Evolutionary conservation across 30 jellyfish, hydroid and myxozoan genomes (phyloP).

Genomic region (Aurelia sp.): DNA sequence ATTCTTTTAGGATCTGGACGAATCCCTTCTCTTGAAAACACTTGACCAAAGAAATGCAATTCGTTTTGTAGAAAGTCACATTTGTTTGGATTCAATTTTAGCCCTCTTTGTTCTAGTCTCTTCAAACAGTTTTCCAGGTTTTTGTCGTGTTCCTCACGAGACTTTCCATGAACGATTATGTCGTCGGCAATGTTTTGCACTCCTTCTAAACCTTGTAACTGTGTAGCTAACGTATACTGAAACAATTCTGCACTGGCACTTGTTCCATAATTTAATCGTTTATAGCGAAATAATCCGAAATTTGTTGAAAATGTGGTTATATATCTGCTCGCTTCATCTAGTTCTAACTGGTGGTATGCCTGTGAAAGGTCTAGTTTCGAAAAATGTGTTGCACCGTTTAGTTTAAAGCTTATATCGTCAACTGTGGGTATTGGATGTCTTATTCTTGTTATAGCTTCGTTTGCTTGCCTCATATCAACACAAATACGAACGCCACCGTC

Average conservation of each 20-base stretch:
- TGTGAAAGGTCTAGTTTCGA: conserved; percentile 28
- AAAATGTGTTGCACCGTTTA: conserved; percentile 18
- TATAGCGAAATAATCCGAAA: conserved; percentile 3
- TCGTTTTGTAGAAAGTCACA: too few species aligned
- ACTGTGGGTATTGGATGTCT: too few species aligned
- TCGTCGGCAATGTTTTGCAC: conserved; percentile 22
- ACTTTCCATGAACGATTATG: not conserved
- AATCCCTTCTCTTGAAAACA: too few species aligned
- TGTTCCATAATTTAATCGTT: conserved; percentile 1
- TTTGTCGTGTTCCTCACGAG: too few species aligned
- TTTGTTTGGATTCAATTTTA: too few species aligned
- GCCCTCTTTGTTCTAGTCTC: too few species aligned
- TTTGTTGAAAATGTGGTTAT: conserved; percentile 10
- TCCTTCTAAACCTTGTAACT: conserved; percentile 8
- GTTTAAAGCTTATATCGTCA: too few species aligned
- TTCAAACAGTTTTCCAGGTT: too few species aligned
- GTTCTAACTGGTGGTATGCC: conserved; percentile 32
- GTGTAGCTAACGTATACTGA: conserved; percentile 8
- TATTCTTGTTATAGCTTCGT: conserved; percentile 15
- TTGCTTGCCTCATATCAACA: conserved; percentile 9
- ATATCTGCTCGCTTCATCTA: conserved; percentile 10
- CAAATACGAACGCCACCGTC: conserved; percentile 34
- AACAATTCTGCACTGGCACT: conserved; percentile 31
- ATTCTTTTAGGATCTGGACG: too few species aligned
- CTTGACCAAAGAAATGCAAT: too few species aligned